phyloP scores from a whole-genome alignment of 2,888 invertebrate species.

The Euplagia quadripunctaria region DNA sequence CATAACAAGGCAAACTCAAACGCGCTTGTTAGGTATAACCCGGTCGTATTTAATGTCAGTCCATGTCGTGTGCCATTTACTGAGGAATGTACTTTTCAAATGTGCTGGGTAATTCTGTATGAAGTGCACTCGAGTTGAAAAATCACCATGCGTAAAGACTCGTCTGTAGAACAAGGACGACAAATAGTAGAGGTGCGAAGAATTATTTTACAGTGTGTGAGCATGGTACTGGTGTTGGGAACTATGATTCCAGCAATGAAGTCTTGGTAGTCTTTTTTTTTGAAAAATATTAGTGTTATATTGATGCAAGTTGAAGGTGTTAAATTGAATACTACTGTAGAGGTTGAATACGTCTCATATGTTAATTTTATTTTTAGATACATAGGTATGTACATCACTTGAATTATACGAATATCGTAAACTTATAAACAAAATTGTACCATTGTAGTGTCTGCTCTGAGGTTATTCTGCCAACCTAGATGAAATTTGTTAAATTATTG shows the following conservation, averaged over 20 bases:
- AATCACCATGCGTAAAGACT: conserved; percentile 78
- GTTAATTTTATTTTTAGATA: background rate
- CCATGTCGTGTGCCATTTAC: conserved; percentile 46
- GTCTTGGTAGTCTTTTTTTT: background rate
- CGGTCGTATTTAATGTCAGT: conserved; percentile 58
- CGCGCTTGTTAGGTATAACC: conserved; percentile 68
- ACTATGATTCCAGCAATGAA: background rate
- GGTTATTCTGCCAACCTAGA: no score
- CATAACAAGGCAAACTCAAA: conserved; percentile 69
- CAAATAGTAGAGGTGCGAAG: conserved; percentile 72
- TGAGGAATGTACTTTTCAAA: conserved; percentile 55
- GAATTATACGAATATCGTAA: no score
- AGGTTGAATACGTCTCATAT: no score
- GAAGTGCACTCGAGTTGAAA: conserved; percentile 76
- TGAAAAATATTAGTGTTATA: background rate
- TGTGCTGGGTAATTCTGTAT: conserved; percentile 60
- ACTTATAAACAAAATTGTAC: no score
- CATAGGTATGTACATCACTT: no score
- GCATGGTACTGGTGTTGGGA: conserved; percentile 31
- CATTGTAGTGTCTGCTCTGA: no score
- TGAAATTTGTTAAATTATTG: no score
- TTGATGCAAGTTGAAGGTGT: no score
- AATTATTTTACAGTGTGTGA: conserved; percentile 77
- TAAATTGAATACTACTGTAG: no score
- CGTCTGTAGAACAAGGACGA: conserved; percentile 69